These are phyloP conservation scores for Eulemur macaco DNA, from an alignment of 2,113 vertebrate species.

Conservation along the genomic window DNA sequence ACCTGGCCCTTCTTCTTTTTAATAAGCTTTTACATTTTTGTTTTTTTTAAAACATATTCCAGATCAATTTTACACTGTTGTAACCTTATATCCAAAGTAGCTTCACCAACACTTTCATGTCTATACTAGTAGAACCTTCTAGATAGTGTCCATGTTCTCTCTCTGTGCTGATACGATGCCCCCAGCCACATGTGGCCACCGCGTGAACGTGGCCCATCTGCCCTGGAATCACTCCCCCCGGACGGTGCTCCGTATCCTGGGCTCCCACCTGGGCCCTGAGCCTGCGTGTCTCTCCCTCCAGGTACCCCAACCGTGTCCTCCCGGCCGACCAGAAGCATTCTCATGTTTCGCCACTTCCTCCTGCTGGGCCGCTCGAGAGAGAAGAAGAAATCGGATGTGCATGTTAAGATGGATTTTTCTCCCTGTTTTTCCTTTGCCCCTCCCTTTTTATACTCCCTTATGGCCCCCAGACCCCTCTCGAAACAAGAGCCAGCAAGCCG, in stretches of 20 bases:
- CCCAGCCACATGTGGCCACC: background rate
- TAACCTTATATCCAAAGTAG: background rate
- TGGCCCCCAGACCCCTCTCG: background rate
- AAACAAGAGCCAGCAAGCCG: conserved; percentile 73
- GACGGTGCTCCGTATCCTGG: background rate
- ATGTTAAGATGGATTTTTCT: conserved; percentile 69
- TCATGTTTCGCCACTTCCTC: conserved; percentile 66
- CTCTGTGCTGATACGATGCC: too few species aligned
- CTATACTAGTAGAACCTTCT: background rate
- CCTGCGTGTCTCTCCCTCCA: conserved; percentile 39
- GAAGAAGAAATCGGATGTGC: conserved; percentile 68
- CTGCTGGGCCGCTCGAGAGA: conserved; percentile 60
- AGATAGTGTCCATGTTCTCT: background rate
- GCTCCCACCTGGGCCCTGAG: background rate
- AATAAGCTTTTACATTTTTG: background rate
- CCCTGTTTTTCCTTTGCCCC: background rate
- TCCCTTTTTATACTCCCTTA: background rate
- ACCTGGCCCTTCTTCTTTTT: background rate
- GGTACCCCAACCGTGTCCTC: conserved; percentile 28
- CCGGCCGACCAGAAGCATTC: conserved; percentile 61
- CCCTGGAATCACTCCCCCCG: background rate
- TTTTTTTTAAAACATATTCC: background rate
- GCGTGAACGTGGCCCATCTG: background rate
- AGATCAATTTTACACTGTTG: background rate
- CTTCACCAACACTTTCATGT: background rate